phyloP scores from a whole-genome alignment of 2,113 vertebrate species.

The Rhineura floridana region DNA sequence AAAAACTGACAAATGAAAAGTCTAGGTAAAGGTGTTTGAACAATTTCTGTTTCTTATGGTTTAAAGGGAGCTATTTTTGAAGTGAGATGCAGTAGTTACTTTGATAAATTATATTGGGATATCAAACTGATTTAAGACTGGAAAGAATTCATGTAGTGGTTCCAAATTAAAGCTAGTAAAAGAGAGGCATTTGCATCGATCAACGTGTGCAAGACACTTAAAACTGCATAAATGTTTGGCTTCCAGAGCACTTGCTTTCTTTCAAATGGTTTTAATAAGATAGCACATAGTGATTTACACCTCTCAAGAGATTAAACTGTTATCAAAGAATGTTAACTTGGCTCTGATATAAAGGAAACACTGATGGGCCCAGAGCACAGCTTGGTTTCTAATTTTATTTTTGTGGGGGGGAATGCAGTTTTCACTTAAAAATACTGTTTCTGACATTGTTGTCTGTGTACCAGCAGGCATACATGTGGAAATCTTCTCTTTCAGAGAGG shows the following conservation, averaged over 20 bases:
- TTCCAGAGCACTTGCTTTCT: conserved; percentile 61
- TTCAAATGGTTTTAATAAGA: conserved; percentile 79
- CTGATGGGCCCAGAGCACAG: conserved; percentile 58
- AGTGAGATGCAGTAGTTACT: conserved; percentile 47
- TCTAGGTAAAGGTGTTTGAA: neutral
- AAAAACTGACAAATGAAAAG: neutral
- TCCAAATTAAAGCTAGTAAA: conserved; percentile 75
- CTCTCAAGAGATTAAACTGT: conserved; percentile 68
- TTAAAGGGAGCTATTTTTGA: neutral
- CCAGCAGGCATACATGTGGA: neutral
- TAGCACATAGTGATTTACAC: conserved; percentile 71
- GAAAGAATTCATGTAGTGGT: conserved; percentile 64
- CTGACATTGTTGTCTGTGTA: conserved; percentile 44
- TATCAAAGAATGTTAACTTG: conserved; percentile 73
- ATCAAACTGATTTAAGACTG: conserved; percentile 55
- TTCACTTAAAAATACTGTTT: conserved; percentile 53
- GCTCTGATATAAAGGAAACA: conserved; percentile 62
- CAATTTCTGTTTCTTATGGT: conserved; percentile 7
- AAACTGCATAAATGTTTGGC: conserved; percentile 71
- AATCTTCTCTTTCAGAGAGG: neutral
- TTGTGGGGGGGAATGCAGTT: conserved; percentile 37
- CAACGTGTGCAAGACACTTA: conserved; percentile 65
- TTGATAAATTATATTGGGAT: neutral
- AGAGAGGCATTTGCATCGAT: conserved; percentile 57
- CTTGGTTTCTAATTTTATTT: conserved; percentile 57